Evolutionary conservation across 2,888 invertebrate species (phyloP), one percentile per base, ranked within the genome.

Genomic region (Stegophylla sp.): DNA sequence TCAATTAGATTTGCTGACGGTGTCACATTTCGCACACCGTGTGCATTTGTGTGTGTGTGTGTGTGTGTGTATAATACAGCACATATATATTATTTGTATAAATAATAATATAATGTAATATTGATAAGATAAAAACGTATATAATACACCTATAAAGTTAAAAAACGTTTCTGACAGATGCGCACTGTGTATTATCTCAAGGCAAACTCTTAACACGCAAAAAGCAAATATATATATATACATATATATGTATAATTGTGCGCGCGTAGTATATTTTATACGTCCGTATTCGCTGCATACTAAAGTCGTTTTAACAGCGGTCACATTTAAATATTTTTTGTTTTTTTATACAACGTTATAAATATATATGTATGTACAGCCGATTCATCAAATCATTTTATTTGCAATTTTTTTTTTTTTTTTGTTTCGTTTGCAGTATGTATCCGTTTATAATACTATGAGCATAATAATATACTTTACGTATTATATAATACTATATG

Each of bases 1-100:
- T 75, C 34, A 51, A 75, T 51, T 41, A n/a, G 34, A 41, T 41
- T 41, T 23, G 51, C 41, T 64, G 75, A 51, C 17, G 17, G 17
- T 43, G 34, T 23, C 10, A 5, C 26, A 51, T 23, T 53, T 5
- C 3, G n/a, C 17, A 9, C 3, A 7, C 12, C 28, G 28, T 12
- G 10, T 7, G 3, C 34, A 9, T 26, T 53, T 4, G 9, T n/a
- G n/a, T n/a, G 7, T 9, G n/a, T n/a, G n/a, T n/a, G n/a, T n/a
- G n/a, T n/a, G n/a, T n/a, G n/a, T n/a, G n/a, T n/a, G n/a, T n/a
- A n/a, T n/a, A n/a, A n/a, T n/a, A n/a, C n/a, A n/a, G n/a, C n/a
- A n/a, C n/a, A n/a, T n/a, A n/a, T n/a, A n/a, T n/a, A n/a, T n/a
- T n/a, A n/a, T n/a, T n/a, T n/a, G n/a, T n/a, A n/a, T n/a, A n/a